Evolutionary conservation across 2,797 vertebrate species (phyloP), one percentile per base, ranked within the genome.

Genomic region (Parauchenoglanis ngamensis): DNA sequence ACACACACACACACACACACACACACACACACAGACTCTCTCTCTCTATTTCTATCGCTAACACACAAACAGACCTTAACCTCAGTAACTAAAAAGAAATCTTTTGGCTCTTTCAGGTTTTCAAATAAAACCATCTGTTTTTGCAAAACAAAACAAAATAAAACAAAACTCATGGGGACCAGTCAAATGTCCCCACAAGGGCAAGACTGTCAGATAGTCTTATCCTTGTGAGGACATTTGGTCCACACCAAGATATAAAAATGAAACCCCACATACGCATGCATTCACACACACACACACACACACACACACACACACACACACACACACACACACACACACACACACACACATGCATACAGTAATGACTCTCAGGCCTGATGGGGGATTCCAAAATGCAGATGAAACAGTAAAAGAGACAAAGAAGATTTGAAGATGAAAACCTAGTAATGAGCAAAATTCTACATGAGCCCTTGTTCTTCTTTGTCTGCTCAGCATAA

Each of bases 241-340:
- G 25, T 25, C 70, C 40, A 21, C 40, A 46, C 11, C 23, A 75
- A 75, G 44, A 52, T 46, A 76, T 15, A 28, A 49, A 72, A 40
- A 35, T 40, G 3, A 70, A 46, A 31, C 31, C 31, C 31, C 31
- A 31, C 31, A 31, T 31, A 31, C 31, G 31, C 31, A 31, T 31
- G 31, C 31, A 31, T 31, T 31, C 35, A 21, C 72, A 73, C 72
- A 68, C 86, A 82, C 63, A 86, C 25, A 40, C 40, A 75, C 31
- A 59, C 13, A 68, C 67, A 85, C 56, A 70, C 72, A 61, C 56
- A 49, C 40, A 49, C 81, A 67, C 81, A 83, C 82, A 83, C 82
- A 83, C 46, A 54, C 67, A 84, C 44, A 54, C 23, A 76, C 73
- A 77, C 75, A 77, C 73, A 52, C 73, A 54, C 28, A 78, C 52